Evolutionary conservation across 2,797 vertebrate genomes (phyloP), one percentile per base, ranked within the genome.

Genomic region (Enteromius viviparus): DNA sequence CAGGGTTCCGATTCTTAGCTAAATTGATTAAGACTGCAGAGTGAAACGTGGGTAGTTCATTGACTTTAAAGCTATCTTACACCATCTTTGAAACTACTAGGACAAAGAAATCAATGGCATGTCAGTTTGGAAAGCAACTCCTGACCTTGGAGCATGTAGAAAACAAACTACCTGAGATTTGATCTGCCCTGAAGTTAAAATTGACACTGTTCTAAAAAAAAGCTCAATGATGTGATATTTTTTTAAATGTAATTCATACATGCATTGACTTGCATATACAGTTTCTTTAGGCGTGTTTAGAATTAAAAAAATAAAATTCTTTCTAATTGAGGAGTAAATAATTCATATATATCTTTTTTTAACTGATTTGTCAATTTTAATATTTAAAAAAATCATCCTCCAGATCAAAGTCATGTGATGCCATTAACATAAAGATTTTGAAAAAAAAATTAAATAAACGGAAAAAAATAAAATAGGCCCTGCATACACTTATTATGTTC

Each of bases 1-100:
- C 58, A 85, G 66, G 6, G 72, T 75, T 76, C 65, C 34, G 69
- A 72, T 60, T 66, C 69, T 40, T 17, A 12, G 26, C 32, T 45
- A 65, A 60, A 85, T 29, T 82, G 69, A 82, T 82, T 78, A 71
- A 72, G 76, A 53, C 26, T 72, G 5, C 40, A 64, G 17, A 14
- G 29, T 42, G 74, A 69, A 55, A 12, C 62, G 19, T 32, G 75
- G 60, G 53, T 47, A 42, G 74, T 77, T 69, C 23, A 47, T 42
- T 49, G 26, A 51, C 75, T 82, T 69, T 60, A 17, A 77, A 77
- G 75, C 40, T 14, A 45, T 29, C 55, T 45, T 62, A 21, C 23
- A 77, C 55, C 23, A 60, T 69, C 51, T 70, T 29, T 45, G 40
- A 77, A 65, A 19, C 34, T n/a, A 69, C 64, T 23, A 29, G 42